Conservation (phyloP, 2,113 vertebrate genomes). For the Spermophilus dauricus region DNA sequence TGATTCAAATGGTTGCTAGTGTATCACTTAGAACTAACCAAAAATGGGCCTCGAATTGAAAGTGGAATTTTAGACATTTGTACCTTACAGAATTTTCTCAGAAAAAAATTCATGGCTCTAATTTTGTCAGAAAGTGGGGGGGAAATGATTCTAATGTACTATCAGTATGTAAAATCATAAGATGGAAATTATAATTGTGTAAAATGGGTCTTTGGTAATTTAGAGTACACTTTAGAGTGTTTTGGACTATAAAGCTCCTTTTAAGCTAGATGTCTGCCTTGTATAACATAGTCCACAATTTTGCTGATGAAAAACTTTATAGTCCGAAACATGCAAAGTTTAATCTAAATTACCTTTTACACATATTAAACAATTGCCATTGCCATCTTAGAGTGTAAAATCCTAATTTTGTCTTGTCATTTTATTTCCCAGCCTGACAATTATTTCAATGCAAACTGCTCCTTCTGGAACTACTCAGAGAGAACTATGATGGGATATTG, state of each 20-base stretch:
- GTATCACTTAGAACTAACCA: slow-evolving; percentile 58
- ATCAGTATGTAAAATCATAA: slow-evolving; percentile 82
- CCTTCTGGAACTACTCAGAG: slow-evolving; percentile 99
- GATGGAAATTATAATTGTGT: slow-evolving; percentile 85
- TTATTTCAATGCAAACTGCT: slow-evolving; percentile 99
- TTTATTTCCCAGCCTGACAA: slow-evolving; percentile 95
- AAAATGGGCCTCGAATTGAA: slow-evolving; percentile 38
- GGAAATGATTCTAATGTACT: slow-evolving; percentile 63
- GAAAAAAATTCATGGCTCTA: slow-evolving; percentile 67
- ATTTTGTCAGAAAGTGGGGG: slow-evolving; percentile 69
- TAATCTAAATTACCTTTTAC: slow-evolving; percentile 88
- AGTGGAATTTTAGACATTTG: slow-evolving; percentile 66
- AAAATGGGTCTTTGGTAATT: slow-evolving; percentile 86
- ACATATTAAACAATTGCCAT: slow-evolving; percentile 85
- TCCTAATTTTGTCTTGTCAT: slow-evolving; percentile 87
- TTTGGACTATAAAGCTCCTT: slow-evolving; percentile 85
- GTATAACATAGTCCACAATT: slow-evolving; percentile 82
- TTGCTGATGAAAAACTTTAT: slow-evolving; percentile 89
- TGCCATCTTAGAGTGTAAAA: slow-evolving; percentile 82
- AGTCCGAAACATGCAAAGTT: slow-evolving; percentile 87
- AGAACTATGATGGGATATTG: slow-evolving; percentile 99
- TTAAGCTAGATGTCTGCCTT: slow-evolving; percentile 84
- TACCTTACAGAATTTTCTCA: slow-evolving; percentile 60
- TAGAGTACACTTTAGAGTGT: slow-evolving; percentile 80
- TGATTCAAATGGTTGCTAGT: background rate